Evolutionary conservation across 2,113 vertebrate species (phyloP).

Genomic region (Bettongia penicillata): DNA sequence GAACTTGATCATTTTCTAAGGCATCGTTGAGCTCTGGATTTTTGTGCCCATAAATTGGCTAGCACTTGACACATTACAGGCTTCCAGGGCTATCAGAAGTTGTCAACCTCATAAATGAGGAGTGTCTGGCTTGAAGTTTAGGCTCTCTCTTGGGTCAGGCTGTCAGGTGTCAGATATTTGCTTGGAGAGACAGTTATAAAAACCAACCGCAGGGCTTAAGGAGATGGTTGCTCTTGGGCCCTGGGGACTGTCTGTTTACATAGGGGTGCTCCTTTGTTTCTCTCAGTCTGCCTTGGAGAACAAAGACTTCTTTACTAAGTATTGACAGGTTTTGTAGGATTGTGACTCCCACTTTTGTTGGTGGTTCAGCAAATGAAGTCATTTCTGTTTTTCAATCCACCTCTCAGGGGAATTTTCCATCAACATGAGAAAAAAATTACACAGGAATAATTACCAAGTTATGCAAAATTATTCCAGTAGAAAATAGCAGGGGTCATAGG

Average conservation of each 20-base stretch:
- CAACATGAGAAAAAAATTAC: constrained; percentile 25
- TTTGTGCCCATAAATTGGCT: not conserved
- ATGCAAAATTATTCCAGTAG: not conserved
- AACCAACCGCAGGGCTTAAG: not conserved
- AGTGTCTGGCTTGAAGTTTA: not conserved
- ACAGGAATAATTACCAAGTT: constrained; percentile 37
- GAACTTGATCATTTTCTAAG: not conserved
- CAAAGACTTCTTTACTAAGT: not conserved
- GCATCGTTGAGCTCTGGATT: not conserved
- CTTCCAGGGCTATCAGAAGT: not conserved
- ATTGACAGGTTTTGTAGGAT: not conserved
- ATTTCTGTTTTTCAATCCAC: not conserved
- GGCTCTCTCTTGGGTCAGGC: not conserved
- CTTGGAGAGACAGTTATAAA: not conserved
- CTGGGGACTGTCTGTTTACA: not conserved
- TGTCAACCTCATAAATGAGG: not conserved
- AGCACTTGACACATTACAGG: not conserved
- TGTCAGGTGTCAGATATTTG: not conserved
- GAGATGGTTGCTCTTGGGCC: not conserved
- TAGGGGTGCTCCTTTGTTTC: not conserved
- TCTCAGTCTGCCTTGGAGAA: not conserved
- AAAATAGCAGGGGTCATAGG: not conserved
- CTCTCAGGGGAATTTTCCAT: constrained; percentile 27
- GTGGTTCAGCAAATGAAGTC: constrained; percentile 19
- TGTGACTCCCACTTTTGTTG: not conserved